Conservation (phyloP, 2,888 invertebrate genomes). For the Oscheius sp. region DNA sequence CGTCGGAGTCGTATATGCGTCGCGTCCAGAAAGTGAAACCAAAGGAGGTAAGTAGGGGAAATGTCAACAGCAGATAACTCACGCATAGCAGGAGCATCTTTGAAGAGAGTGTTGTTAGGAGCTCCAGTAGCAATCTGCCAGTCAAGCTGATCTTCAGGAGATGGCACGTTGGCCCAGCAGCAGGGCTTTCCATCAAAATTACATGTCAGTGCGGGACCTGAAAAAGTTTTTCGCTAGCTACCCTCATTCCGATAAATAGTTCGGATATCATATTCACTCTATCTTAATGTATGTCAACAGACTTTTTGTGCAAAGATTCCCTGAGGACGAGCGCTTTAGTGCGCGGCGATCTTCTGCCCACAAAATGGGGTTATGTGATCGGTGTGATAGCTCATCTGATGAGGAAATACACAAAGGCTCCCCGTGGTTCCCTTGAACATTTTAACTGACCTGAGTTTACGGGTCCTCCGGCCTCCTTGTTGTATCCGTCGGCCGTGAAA, state of each 20-base stretch:
- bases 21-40: constrained; percentile 25
- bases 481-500: constrained; percentile 71
- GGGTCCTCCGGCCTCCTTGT: constrained; percentile 71
- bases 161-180: constrained; percentile 72
- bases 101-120: constrained; percentile 23
- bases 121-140: constrained; percentile 69
- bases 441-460: constrained; percentile 65
- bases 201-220: constrained; percentile 63
- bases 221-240: constrained; percentile 20
- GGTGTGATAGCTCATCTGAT: constrained; percentile 33
- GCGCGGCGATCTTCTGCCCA: constrained; percentile 36
- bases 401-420: neutral
- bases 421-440: neutral
- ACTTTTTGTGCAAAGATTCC: constrained; percentile 30
- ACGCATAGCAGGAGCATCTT: constrained; percentile 26
- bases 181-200: constrained; percentile 71
- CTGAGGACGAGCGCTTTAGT: constrained; percentile 34
- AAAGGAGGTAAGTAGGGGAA: neutral
- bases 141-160: constrained; percentile 73
- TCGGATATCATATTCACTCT: no score
- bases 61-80: constrained; percentile 6
- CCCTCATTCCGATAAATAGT: neutral
- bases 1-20: constrained; percentile 25
- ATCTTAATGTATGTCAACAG: constrained; percentile 30
- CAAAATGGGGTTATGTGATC: constrained; percentile 37